These are phyloP conservation scores for Pocillopora verrucosa DNA, from an alignment of 64 coral and sea anemone species.

Conservation along the genomic window DNA sequence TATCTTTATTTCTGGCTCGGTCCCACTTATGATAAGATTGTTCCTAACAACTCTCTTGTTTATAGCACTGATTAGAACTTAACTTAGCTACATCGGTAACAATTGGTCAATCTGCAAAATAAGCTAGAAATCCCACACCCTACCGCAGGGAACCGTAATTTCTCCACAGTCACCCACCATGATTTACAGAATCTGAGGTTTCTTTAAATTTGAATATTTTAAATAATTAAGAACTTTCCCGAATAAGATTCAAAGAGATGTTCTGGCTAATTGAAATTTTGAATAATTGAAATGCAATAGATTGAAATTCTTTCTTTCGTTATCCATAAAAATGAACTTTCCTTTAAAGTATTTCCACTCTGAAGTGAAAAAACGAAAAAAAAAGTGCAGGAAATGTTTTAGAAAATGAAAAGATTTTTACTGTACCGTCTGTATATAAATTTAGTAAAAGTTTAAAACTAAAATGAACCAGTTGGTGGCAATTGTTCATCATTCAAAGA, in stretches of 20 bases:
- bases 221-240: slow-evolving; percentile 49
- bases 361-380: neutral
- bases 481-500: neutral
- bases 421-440: neutral
- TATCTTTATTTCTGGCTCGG: no score
- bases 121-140: neutral
- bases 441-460: neutral
- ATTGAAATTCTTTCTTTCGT: neutral
- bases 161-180: neutral
- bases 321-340: neutral
- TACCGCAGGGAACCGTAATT: neutral
- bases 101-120: neutral
- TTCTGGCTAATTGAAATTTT: slow-evolving; percentile 20
- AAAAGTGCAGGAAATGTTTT: neutral
- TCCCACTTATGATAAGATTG: neutral
- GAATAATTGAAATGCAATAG: slow-evolving; percentile 20
- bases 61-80: neutral
- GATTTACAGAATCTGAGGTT: neutral
- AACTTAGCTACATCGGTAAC: neutral
- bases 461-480: neutral
- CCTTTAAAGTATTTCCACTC: neutral
- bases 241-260: neutral
- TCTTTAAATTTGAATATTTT: slow-evolving; percentile 32
- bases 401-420: neutral
- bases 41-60: neutral